Percentiles rank a stretch among this genome's conserved stretches.
These are phyloP conservation scores for Schizaphis graminum DNA, from an alignment of 2,888 invertebrate species.

Conservation along the genomic window DNA sequence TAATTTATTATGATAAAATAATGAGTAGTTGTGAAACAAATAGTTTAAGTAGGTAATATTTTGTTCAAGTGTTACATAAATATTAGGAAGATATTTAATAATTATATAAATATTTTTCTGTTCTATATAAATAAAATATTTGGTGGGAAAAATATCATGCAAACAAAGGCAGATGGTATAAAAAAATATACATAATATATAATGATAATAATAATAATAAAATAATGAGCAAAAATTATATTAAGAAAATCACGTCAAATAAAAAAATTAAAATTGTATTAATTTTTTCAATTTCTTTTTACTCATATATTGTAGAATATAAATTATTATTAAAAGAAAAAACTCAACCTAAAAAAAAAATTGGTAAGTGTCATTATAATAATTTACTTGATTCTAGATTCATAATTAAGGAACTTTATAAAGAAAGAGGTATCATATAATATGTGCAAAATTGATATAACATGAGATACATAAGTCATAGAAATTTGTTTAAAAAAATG, in stretches of 20 bases:
- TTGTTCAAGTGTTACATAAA: constrained; percentile 62
- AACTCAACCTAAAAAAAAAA: constrained; percentile 15
- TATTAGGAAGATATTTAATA: constrained; percentile 58
- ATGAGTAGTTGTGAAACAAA: constrained; percentile 56
- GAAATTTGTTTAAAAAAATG: constrained; percentile 17
- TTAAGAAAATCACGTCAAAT: background rate
- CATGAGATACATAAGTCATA: constrained; percentile 15
- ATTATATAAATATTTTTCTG: constrained; percentile 45
- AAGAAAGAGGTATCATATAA: constrained; percentile 42
- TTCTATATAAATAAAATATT: constrained; percentile 61
- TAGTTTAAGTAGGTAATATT: constrained; percentile 62
- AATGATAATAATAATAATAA: background rate
- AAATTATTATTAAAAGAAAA: constrained; percentile 23
- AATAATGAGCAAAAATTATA: constrained; percentile 36
- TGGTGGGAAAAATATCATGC: constrained; percentile 45
- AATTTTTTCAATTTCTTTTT: constrained; percentile 1
- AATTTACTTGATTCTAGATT: constrained; percentile 38
- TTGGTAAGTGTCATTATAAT: background rate
- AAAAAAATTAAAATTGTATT: background rate
- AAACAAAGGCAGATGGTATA: constrained; percentile 61
- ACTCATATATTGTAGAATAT: background rate
- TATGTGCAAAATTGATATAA: constrained; percentile 33
- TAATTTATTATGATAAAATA: constrained; percentile 55
- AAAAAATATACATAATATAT: constrained; percentile 43
- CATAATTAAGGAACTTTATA: constrained; percentile 43